These are phyloP conservation scores for Rhopilema esculentum DNA, from an alignment of 30 jellyfish, hydroid and myxozoan species.

Conservation along the genomic window DNA sequence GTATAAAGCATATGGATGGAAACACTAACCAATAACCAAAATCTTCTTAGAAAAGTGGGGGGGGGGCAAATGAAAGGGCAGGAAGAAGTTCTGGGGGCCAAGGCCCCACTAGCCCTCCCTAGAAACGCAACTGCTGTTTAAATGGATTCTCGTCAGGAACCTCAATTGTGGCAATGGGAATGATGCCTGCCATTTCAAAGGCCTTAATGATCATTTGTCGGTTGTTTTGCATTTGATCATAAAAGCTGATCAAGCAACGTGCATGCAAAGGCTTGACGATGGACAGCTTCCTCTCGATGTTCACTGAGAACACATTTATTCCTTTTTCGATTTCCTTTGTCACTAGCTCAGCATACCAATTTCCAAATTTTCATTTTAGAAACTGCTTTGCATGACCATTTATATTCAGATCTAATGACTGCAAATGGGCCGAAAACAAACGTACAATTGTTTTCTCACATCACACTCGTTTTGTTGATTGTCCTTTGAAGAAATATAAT, in stretches of 20 bases:
- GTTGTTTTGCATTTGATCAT: background rate
- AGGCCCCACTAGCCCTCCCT: conserved; percentile 40
- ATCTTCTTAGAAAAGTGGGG: conserved; percentile 41
- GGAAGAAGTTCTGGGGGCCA: conserved; percentile 10
- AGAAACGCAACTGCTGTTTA: conserved; percentile 44
- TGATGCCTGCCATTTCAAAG: conserved; percentile 14
- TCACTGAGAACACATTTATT: background rate
- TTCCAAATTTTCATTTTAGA: conserved; percentile 14
- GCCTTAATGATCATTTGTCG: background rate
- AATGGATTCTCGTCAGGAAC: conserved; percentile 2
- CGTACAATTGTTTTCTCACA: too few species aligned
- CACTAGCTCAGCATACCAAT: conserved; percentile 42
- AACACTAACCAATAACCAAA: background rate
- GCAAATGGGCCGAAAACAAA: conserved; percentile 59
- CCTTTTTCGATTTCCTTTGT: conserved; percentile 35
- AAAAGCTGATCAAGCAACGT: background rate
- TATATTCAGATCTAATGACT: conserved; percentile 55
- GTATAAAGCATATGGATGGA: too few species aligned
- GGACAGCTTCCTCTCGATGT: background rate
- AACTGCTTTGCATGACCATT: conserved; percentile 53
- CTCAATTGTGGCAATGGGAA: background rate
- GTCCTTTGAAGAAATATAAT: conserved; percentile 46
- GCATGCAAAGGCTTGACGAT: conserved; percentile 3
- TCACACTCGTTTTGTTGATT: conserved; percentile 41
- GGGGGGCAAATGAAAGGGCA: conserved; percentile 52